Evolutionary conservation across 2,888 invertebrate species (phyloP), one percentile per base, ranked within the genome.

Genomic region (Arge pagana): DNA sequence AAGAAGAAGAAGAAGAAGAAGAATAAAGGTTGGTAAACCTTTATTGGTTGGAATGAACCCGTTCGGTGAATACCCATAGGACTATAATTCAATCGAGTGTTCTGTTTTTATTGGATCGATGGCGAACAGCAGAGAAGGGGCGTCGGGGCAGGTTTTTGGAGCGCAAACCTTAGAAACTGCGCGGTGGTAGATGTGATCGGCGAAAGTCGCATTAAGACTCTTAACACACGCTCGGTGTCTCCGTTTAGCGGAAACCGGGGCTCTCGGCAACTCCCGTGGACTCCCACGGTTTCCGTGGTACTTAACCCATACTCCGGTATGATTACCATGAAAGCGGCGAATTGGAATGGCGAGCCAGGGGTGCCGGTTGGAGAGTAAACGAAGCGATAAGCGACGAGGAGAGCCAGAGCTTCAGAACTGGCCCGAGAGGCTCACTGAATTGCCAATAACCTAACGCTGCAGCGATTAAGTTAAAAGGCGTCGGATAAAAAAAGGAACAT

Each of bases 181-280:
- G n/a, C n/a, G n/a, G n/a, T n/a, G n/a, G n/a, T n/a, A 56, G 33
- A 45, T 45, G 13, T 53, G 54, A 59, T 57, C 54, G 61, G 58
- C 61, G 43, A 41, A 56, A 62, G 62, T 59, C 60, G 63, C 64
- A 67, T 70, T 67, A 68, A 62, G 64, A 66, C 65, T 65, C 66
- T 63, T 61, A 64, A 63, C 64, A 61, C 60, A 59, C 59, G 61
- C 64, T 65, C 65, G 67, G 66, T 64, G 63, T 68, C 66, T 62
- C 56, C 39, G 64, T 33, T 13, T 23, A 33, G 35, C 15, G 42
- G 30, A 64, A 67, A 67, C 70, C 70, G 67, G 67, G 67, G 70
- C 64, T 67, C 61, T 63, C 61, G 58, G 62, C 57, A 56, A 54
- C 60, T 54, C 56, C 55, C 54, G 56, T 48, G 53, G 40, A 45